Base-by-base conservation (phyloP, 2,113 vertebrate genomes). In the Tachysurus vachellii region DNA sequence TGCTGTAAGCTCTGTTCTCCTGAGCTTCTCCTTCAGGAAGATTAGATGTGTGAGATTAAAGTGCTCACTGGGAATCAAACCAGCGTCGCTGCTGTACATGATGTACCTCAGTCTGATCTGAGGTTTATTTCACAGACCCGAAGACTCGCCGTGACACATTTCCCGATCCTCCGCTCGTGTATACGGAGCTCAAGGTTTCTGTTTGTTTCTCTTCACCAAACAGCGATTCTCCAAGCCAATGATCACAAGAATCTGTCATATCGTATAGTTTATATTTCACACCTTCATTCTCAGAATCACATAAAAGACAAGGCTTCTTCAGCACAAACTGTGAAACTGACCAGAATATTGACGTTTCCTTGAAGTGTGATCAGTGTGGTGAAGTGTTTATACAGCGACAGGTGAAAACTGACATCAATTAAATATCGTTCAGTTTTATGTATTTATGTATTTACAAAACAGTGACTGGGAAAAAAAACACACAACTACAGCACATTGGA, bases 61-160 rank as follows among this genome's bases (percentile, higher is more conserved):
- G 59, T 64, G 80, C 80, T 64, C 19, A 7, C 85, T 80, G 85
- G 71, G 56, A 86, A 80, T 89, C 75, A 86, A 57, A 82, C 71
- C 66, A 76, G 82, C 68, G 7, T 66, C 53, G 4, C 83, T 26
- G 31, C 50, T 28, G 17, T 14, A 68, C 56, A 42, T 80, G n/a
- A n/a, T n/a, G n/a, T n/a, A n/a, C 71, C 71, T 71, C 61, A 71
- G 31, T 86, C 82, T 71, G 84, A 89, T 89, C 71, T 42, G 80
- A 86, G 83, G 83, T 64, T 59, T 71, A 31, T 80, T 88, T 70
- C 56, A 17, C 62, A 59, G 31, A 61, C 50, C 57, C 21, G 36
- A 80, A 80, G n/a, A 21, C 54, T 23, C 42, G 23, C 36, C 42
- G 79, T 53, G 8, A 17, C 54, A 75, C 82, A 23, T 47, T 53